Evolutionary conservation across 2,888 invertebrate genomes (phyloP), one percentile per base, ranked within the genome.

Genomic region (Hetaerina titia): DNA sequence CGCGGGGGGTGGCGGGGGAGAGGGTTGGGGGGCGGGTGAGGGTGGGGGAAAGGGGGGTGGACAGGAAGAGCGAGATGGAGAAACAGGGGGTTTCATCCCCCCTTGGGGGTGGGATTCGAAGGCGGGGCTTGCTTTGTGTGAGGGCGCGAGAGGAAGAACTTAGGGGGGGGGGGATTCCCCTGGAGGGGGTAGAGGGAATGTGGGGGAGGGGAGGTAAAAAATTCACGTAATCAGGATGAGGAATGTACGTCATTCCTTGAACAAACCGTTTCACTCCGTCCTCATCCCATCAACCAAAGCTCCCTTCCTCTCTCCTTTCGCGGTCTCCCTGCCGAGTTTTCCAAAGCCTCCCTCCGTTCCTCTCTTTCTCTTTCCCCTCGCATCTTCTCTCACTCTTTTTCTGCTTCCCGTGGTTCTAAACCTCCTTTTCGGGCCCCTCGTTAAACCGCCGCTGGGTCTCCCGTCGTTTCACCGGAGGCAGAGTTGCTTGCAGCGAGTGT

Each of bases 241-340:
- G 81, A 81, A 81, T 25, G 81, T 81, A 31, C 81, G 81, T 31
- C 25, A 81, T n/a, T 81, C 31, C 81, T 81, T 81, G 81, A 31
- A 81, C 11, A 31, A 81, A 81, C 81, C 81, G 25, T 15, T 31
- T 81, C 81, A 31, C 81, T 81, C 81, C 81, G 60, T 17, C 17
- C 17, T 60, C 60, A 11, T 60, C 13, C 17, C 31, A 31, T 81
- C 81, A 81, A 31, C 11, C n/a, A 31, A 31, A 25, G 13, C 81
- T 69, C n/a, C 1, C 45, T 45, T 22, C 22, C 31, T 13, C 81
- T n/a, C n/a, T 81, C 31, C 45, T 45, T 45, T 45, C 45, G 45
- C 45, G 45, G 45, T 81, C 31, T 31, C 15, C 2, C 22, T 31
- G 13, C 45, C 45, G 45, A 45, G 45, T 45, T 45, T 45, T 45